These are phyloP conservation scores for Scomber scombrus DNA, from an alignment of 2,113 vertebrate species.

Conservation along the genomic window DNA sequence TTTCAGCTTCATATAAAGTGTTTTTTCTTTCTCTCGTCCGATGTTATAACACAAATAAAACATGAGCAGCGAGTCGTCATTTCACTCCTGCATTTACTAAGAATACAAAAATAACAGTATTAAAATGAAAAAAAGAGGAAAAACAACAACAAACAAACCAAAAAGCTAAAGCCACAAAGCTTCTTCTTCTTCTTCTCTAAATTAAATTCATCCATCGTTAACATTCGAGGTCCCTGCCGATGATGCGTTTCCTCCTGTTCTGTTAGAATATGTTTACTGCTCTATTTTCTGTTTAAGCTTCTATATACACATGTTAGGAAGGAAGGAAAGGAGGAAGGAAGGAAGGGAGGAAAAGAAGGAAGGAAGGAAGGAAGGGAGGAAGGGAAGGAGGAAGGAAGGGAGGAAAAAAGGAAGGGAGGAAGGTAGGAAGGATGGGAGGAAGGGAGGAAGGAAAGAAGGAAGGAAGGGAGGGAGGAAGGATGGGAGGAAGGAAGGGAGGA, in stretches of 20 bases:
- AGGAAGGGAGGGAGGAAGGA: too few relatives aligned
- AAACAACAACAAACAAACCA: background rate
- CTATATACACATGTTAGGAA: conserved; percentile 67
- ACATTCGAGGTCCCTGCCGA: conserved; percentile 55
- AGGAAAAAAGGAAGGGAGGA: too few relatives aligned
- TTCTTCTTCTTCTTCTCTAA: conserved; percentile 2
- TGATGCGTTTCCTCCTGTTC: conserved; percentile 2
- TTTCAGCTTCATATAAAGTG: background rate
- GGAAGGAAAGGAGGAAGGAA: too few relatives aligned
- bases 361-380: too few relatives aligned
- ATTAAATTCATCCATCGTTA: conserved; percentile 13
- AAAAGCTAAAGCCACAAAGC: conserved; percentile 23
- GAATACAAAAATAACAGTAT: conserved; percentile 14
- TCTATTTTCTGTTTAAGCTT: conserved; percentile 40
- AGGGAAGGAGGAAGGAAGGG: too few relatives aligned
- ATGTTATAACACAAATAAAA: background rate
- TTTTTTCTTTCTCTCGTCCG: background rate
- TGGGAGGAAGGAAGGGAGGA: too few relatives aligned
- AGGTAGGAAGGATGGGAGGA: too few relatives aligned
- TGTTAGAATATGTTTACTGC: conserved; percentile 48
- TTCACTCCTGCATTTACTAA: background rate
- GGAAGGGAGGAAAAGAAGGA: too few relatives aligned
- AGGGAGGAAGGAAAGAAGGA: too few relatives aligned
- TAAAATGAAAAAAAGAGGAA: background rate
- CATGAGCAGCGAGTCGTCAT: background rate